A percentile compares a stretch with the other conserved stretches of the same genome.
These are phyloP conservation scores for Strigops habroptila DNA, from an alignment of 2,113 vertebrate genomes.

Conservation along the genomic window DNA sequence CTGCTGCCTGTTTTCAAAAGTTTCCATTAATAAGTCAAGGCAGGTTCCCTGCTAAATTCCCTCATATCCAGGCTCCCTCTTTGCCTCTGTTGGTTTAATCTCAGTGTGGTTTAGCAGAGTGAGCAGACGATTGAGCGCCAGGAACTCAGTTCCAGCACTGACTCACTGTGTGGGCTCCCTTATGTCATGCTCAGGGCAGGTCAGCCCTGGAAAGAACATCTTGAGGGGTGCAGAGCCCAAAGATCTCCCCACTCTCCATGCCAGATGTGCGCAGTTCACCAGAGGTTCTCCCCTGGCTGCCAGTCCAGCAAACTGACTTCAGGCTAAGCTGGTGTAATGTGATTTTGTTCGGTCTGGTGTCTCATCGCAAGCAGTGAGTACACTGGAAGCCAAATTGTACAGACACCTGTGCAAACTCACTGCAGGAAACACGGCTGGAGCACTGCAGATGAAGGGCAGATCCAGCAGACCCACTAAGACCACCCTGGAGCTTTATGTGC, in stretches of 20 bases:
- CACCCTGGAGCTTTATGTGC: slow-evolving; percentile 22
- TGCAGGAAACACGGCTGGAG: background rate
- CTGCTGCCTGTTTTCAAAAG: slow-evolving; percentile 65
- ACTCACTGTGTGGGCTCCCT: slow-evolving; percentile 48
- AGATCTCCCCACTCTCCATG: background rate
- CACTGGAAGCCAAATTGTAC: background rate
- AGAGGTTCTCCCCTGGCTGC: background rate
- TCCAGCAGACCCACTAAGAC: background rate
- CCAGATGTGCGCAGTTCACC: background rate
- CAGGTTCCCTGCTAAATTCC: slow-evolving; percentile 60
- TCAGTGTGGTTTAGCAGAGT: slow-evolving; percentile 43
- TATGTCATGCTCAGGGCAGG: slow-evolving; percentile 19
- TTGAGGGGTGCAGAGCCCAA: background rate
- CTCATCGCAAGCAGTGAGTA: background rate
- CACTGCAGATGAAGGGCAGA: background rate
- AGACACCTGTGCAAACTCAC: slow-evolving; percentile 52
- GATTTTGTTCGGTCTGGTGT: background rate
- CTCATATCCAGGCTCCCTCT: slow-evolving; percentile 35
- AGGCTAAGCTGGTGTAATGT: background rate
- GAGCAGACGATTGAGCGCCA: background rate
- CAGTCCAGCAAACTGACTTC: background rate
- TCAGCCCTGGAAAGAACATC: slow-evolving; percentile 34
- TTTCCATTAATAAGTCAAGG: slow-evolving; percentile 69
- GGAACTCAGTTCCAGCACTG: background rate
- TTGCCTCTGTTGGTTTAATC: slow-evolving; percentile 56